Evolutionary conservation across 2,888 invertebrate species (phyloP), one percentile per base, ranked within the genome.

Genomic region (Dione juno): DNA sequence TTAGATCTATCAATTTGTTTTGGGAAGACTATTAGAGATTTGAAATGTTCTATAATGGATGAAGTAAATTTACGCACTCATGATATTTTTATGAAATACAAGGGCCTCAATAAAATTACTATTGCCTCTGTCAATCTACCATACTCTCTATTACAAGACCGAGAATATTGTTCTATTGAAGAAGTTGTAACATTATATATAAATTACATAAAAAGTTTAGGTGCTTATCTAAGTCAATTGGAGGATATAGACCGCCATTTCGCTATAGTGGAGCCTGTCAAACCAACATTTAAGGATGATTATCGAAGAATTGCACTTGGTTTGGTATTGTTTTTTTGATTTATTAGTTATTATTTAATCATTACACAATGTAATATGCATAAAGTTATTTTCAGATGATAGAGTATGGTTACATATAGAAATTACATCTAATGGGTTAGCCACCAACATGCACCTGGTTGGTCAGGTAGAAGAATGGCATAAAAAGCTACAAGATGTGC

Each of bases 391-490:
- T 79, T 57, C 79, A 92, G 92, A 88, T 84, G 81, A 86, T 0
- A 82, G 88, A 75, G 87, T 83, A 67, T 92, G 90, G 92, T 76
- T 93, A 50, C 92, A 92, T 79, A 71, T 93, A 40, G 89, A 91
- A 77, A 87, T 93, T 3, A 88, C 88, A 50, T 77, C 79, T 41
- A 84, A 86, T 74, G 92, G 92, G 0, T 77, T 82, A 28, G 90
- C 88, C 7, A 84, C 82, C 59, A 91, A 91, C 75, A 79, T 92
- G 5, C 86, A 88, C 74, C 79, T 92, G 13, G 77, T 92, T 43
- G 90, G 90, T n/a, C 84, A 89, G 66, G 84, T 87, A 2, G 85
- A 84, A 19, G 58, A 76, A 10, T 88, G 86, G 88, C 82, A 87
- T 58, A 82, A 86, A 53, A 89, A 88, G 75, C 74, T 92, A 64